Evolutionary conservation across 2,888 invertebrate species (phyloP), one percentile per base, ranked within the genome.

Genomic region (Meghimatium bilineatum): DNA sequence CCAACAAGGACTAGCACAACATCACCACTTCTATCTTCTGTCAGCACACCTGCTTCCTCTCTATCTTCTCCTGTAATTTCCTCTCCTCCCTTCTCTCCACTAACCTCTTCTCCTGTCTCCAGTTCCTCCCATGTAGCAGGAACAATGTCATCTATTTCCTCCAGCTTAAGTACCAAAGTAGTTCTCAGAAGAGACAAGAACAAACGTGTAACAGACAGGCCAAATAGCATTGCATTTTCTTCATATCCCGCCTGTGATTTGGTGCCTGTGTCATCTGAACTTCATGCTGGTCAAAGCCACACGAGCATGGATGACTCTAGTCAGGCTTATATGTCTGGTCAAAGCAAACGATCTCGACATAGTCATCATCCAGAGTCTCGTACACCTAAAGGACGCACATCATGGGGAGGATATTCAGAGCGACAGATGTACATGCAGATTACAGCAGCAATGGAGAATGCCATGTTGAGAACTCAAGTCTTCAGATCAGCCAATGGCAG

Each of bases 191-290:
- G 90, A 60, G 92, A 92, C 76, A 89, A 89, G 79, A 90, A 90
- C 67, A 92, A 91, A 85, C 88, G 91, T 67, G 89, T 90, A 20
- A 84, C 90, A 75, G 91, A 91, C 69, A 86, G 93, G 81, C 93
- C 93, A 32, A 92, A 92, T 88, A 93, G 92, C 88, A 93, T 93
- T 87, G 92, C 93, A 36, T 92, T 92, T 87, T 92, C 93, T 23
- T 89, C 91, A 77, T 92, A 92, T 81, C 93, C 92, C 36, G 90
- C 89, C 32, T 92, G 91, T 88, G 92, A 92, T 86, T 85, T 92
- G 34, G 80, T 84, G 0, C 72, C 83, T 6, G 34, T 8, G 14
- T 90, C 90, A 6, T 87, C 90, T 6, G 91, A 90, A 72, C 87
- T 88, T 85, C 88, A 88, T 75, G 89, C 88, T 52, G 89, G 89